Evolutionary conservation across 2,113 vertebrate genomes (phyloP).

Genomic region (Phyllopteryx taeniolatus): DNA sequence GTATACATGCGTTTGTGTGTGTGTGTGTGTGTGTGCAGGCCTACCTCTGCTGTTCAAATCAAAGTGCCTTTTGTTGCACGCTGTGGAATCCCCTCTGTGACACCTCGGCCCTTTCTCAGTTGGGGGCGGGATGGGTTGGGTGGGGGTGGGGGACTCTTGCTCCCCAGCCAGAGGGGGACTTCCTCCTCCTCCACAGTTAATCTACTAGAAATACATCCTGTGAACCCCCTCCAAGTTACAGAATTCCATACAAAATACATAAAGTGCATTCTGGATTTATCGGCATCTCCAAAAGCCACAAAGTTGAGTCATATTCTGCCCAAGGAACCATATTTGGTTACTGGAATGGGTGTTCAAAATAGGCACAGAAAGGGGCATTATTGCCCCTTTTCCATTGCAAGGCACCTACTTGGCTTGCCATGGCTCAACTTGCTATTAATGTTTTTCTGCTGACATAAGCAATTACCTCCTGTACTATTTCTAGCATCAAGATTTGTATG

Average conservation of each 20-base stretch:
- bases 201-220: constrained; percentile 44
- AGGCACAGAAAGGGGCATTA: background rate
- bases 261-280: constrained; percentile 8
- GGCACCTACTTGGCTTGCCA: background rate
- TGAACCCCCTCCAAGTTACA: constrained; percentile 5
- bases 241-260: constrained; percentile 13
- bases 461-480: background rate
- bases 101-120: constrained; percentile 56
- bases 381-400: background rate
- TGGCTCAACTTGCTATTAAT: background rate
- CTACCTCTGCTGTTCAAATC: constrained; percentile 59
- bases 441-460: background rate
- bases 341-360: background rate
- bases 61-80: constrained; percentile 72
- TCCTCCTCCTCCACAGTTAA: constrained; percentile 55
- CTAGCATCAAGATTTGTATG: background rate
- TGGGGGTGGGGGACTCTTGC: constrained; percentile 9
- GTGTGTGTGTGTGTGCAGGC: constrained; percentile 31
- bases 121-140: constrained; percentile 1
- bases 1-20: constrained; percentile 15
- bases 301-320: background rate
- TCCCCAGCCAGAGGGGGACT: constrained; percentile 42
- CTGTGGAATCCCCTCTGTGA: constrained; percentile 64
- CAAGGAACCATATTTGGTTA: background rate
- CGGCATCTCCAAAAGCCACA: background rate